phyloP scores from a whole-genome alignment of 2,113 vertebrate genomes.

The Crypturellus undulatus region DNA sequence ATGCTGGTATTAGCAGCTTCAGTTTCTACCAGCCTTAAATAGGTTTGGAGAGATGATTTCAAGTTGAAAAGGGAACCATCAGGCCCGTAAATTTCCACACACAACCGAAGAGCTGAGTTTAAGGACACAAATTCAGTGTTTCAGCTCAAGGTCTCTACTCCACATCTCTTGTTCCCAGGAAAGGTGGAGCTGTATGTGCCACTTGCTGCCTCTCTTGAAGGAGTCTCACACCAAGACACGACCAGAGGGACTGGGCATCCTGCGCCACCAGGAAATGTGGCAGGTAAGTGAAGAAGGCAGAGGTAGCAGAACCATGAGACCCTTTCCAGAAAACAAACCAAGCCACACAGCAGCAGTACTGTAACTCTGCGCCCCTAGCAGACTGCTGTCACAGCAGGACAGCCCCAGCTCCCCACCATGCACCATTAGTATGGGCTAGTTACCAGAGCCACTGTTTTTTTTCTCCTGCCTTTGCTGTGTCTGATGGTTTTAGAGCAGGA shows the following conservation, averaged over 20 bases:
- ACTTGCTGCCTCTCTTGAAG: no score
- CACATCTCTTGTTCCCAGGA: not conserved
- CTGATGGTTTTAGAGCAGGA: not conserved
- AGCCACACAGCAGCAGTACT: not conserved
- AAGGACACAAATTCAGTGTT: not conserved
- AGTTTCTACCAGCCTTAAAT: not conserved
- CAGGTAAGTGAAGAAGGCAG: not conserved
- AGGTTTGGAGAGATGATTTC: not conserved
- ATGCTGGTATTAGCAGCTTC: not conserved
- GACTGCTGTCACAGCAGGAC: accelerated
- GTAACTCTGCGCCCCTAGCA: not conserved
- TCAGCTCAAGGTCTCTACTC: not conserved
- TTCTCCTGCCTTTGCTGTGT: not conserved
- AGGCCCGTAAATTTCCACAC: not conserved
- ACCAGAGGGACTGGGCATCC: not conserved
- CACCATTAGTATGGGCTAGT: not conserved
- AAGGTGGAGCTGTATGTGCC: not conserved
- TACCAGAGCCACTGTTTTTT: not conserved
- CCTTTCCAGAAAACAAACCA: not conserved
- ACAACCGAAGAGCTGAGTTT: not conserved
- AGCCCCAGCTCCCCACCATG: not conserved
- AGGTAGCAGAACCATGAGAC: not conserved
- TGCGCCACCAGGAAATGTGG: not conserved
- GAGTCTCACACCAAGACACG: no score
- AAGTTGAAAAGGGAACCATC: not conserved